Conservation (phyloP, 2,113 vertebrate species). For the Cacatua alba region DNA sequence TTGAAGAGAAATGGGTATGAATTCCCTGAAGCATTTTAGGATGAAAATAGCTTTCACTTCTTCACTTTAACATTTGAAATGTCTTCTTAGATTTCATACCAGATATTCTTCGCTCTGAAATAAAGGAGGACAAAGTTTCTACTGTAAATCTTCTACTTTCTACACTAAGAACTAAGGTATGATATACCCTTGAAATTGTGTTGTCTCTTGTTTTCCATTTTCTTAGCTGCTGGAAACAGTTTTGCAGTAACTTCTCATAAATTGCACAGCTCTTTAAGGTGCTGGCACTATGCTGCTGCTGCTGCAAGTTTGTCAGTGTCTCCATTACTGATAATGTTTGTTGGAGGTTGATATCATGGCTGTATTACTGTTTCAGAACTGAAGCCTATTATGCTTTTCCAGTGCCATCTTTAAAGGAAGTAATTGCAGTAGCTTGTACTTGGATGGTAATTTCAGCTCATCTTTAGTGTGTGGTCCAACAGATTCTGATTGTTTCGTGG, state of each 20-base stretch:
- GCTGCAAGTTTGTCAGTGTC: not conserved
- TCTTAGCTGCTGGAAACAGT: not conserved
- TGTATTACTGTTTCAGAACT: not conserved
- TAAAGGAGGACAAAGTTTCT: slow-evolving; percentile 92
- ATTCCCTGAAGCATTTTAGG: not conserved
- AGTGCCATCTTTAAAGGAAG: not conserved
- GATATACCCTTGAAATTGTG: not conserved
- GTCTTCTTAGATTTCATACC: slow-evolving; percentile 86
- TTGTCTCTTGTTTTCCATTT: not conserved
- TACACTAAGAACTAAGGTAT: slow-evolving; percentile 86
- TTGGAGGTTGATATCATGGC: not conserved
- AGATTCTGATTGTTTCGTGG: not conserved
- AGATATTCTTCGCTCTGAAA: slow-evolving; percentile 84
- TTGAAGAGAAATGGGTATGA: not conserved
- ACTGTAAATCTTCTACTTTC: slow-evolving; percentile 88
- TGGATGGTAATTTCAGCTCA: not conserved
- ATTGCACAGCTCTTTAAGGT: not conserved
- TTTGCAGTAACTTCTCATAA: not conserved
- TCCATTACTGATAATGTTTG: not conserved
- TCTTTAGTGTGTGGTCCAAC: not conserved
- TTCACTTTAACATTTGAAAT: slow-evolving; percentile 45
- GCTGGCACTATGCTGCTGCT: not conserved
- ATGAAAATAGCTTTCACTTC: not conserved
- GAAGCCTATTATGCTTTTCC: not conserved
- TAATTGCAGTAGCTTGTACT: not conserved